Base-by-base conservation (phyloP, 2,797 vertebrate genomes). In the Hafferia zeledoni region DNA sequence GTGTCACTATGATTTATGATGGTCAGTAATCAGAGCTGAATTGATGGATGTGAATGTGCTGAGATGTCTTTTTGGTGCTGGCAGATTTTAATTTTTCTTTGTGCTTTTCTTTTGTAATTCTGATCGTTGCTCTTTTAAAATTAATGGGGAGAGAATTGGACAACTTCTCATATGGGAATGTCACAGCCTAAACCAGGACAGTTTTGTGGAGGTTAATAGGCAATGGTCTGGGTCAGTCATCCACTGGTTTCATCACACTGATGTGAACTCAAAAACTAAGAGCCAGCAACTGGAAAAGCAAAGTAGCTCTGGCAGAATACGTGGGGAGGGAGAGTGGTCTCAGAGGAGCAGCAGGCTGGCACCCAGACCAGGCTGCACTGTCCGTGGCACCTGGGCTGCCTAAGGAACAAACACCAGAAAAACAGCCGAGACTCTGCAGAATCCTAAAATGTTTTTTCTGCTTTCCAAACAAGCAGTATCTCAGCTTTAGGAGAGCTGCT, bases 31-130 rank as follows among this genome's bases (percentile, higher is more conserved):
- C 86, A 70, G 83, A 89, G 68, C 52, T 74, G 59, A 95, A 64
- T 87, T 93, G 89, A 94, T 93, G 68, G 78, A 93, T 95, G 52
- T 65, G 90, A 93, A 52, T 67, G 19, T 90, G 67, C 88, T 72
- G 65, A 92, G 70, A 72, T 72, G 46, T 81, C 46, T 78, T 72
- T 67, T 44, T 84, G 25, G 39, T 64, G 77, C 75, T 70, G 87
- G 43, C 77, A 89, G 64, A 52, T 77, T 79, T 93, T 56, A 72
- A 70, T 87, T 94, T 95, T 56, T 75, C 80, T 83, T 89, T 52
- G 52, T 84, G 44, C 74, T 92, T 90, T 87, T 49, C 68, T 79
- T 89, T 77, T 83, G 68, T 74, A 46, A 71, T 89, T 89, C 78
- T 50, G 64, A 83, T 68, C 2, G 0, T 89, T 43, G 11, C 22